phyloP scores from a whole-genome alignment of 2,888 invertebrate species.

The Erebia aethiops region DNA sequence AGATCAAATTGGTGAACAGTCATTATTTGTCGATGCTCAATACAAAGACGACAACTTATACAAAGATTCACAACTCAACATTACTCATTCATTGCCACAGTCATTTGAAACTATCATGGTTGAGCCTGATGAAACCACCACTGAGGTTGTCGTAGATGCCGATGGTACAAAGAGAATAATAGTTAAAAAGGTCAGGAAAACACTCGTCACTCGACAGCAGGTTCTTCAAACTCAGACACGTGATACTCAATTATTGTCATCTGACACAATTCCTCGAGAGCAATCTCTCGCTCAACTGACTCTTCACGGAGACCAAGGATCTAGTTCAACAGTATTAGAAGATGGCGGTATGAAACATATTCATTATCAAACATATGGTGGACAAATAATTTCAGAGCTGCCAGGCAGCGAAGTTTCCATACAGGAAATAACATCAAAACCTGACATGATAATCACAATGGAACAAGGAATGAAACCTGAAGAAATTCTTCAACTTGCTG shows the following conservation, averaged over 20 bases:
- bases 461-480: constrained; percentile 81
- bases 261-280: constrained; percentile 82
- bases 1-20: constrained; percentile 81
- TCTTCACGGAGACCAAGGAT: constrained; percentile 85
- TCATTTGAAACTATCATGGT: constrained; percentile 91
- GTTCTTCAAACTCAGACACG: constrained; percentile 85
- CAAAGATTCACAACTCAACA: constrained; percentile 86
- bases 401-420: constrained; percentile 85
- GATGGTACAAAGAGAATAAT: constrained; percentile 92
- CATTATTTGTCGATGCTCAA: constrained; percentile 88
- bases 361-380: constrained; percentile 85
- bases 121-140: constrained; percentile 92
- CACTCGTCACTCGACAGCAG: constrained; percentile 86
- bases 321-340: constrained; percentile 80
- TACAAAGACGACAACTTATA: constrained; percentile 82
- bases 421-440: constrained; percentile 86
- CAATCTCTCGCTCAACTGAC: constrained; percentile 87
- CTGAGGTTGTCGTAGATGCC: constrained; percentile 90
- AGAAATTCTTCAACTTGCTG: constrained; percentile 69
- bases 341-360: constrained; percentile 85
- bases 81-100: constrained; percentile 88
- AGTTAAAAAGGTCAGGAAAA: constrained; percentile 88
- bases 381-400: constrained; percentile 84
- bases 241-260: constrained; percentile 79
- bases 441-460: constrained; percentile 83